phyloP scores from a whole-genome alignment of 2,888 invertebrate genomes.

The Ormyrus thymus region DNA sequence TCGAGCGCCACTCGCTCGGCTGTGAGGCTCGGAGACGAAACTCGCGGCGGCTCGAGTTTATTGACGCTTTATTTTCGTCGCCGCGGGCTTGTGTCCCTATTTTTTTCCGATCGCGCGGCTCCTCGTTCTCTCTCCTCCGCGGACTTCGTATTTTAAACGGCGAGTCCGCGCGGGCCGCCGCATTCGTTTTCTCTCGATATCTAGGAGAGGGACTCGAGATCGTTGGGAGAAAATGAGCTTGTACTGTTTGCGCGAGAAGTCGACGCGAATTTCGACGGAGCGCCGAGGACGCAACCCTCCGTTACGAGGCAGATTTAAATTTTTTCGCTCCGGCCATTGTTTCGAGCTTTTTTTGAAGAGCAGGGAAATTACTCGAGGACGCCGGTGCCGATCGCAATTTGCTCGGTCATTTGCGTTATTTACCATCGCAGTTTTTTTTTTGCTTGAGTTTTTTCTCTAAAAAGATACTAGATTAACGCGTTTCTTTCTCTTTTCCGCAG shows the following conservation, averaged over 20 bases:
- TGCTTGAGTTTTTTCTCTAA: no score
- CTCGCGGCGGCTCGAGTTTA: conserved; percentile 31
- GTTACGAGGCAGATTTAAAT: no score
- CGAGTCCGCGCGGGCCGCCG: neutral
- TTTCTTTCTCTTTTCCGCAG: no score
- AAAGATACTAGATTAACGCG: no score
- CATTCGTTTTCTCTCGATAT: conserved; percentile 15
- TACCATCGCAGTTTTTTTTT: no score
- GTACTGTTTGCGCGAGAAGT: neutral
- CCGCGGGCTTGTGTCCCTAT: neutral
- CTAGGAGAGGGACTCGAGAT: neutral
- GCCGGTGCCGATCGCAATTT: no score
- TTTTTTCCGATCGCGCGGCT: neutral
- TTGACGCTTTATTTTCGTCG: conserved; percentile 40
- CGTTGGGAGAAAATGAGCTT: conserved; percentile 22
- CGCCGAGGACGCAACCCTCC: no score
- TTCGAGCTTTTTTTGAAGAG: no score
- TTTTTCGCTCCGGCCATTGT: no score
- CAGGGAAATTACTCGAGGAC: no score
- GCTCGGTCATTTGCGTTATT: no score
- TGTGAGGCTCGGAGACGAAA: neutral
- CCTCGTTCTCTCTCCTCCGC: neutral
- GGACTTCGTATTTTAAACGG: conserved; percentile 8
- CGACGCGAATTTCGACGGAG: no score
- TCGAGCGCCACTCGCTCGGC: conserved; percentile 13